Base-by-base conservation (phyloP, 2,888 invertebrate species). In the Xestia rhomboidea region DNA sequence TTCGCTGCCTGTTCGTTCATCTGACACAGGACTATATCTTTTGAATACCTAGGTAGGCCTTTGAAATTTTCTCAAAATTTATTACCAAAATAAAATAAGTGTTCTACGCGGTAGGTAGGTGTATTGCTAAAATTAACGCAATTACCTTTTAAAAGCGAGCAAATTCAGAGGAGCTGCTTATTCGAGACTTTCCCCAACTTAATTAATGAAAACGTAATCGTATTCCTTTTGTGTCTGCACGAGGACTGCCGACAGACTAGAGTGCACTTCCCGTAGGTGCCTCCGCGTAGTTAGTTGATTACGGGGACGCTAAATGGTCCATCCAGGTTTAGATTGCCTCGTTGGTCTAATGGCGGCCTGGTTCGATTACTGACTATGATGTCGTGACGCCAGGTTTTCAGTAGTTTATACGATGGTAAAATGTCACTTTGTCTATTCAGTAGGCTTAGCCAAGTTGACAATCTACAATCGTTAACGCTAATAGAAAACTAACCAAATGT, bases 191-290 rank as follows among this genome's bases (percentile, higher is more conserved):
- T 49, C 30, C 30, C 34, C 27, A 66, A 49, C 49, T 49, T 10
- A 60, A 46, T 83, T 24, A 72, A 77, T 41, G 67, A 82, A 68
- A 80, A 46, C 34, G 54, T 54, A 6, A 62, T 62, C 46, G 46
- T 49, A 27, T 70, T 82, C 69, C 80, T 54, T 81, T 81, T 77
- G n/a, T 69, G 69, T 82, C 80, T 83, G 51, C 60, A 24, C 5
- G 38, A 60, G 57, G n/a, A 51, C 62, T 46, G 54, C 5, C 24
- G 54, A 18, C 51, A 18, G 49, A 34, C 30, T 57, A n/a, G 60
- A 83, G 81, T 84, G 85, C 81, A 73, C 18, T 83, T 64, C 24
- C 54, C 15, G 83, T 85, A 24, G 1, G 2, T 63, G 79, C 63
- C 69, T 18, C 27, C 18, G 7, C 27, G 34, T 68, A 54, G 68